Percentiles rank a stretch among this genome's conserved stretches.
phyloP scores from a whole-genome alignment of 2,113 vertebrate genomes.

The Aegithalos caudatus region DNA sequence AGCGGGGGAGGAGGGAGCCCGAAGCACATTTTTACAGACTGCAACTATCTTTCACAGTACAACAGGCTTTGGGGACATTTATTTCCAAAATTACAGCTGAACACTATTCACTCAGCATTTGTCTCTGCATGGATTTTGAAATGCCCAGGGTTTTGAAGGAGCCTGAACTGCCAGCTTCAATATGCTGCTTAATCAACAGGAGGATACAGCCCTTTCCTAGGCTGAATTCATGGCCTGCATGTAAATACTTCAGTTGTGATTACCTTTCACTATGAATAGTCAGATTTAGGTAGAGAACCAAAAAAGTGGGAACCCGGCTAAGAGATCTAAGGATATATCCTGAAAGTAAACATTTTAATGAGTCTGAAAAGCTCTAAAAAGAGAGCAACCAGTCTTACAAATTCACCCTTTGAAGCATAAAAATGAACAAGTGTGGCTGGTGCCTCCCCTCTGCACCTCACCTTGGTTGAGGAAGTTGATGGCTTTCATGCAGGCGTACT shows the following conservation, averaged over 20 bases:
- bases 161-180: neutral
- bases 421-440: neutral
- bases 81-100: slow-evolving; percentile 37
- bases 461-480: slow-evolving; percentile 99
- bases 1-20: slow-evolving; percentile 11
- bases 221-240: neutral
- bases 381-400: neutral
- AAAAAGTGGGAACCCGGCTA: neutral
- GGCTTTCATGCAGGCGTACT: slow-evolving; percentile 98
- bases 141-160: neutral
- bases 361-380: neutral
- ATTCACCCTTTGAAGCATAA: neutral
- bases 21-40: neutral
- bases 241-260: rapidly evolving
- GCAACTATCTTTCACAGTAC: neutral
- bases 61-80: neutral
- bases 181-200: neutral
- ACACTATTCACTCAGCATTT: neutral
- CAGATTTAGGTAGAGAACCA: neutral
- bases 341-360: neutral
- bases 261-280: neutral
- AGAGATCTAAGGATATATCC: neutral
- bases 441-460: slow-evolving; percentile 26
- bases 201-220: neutral
- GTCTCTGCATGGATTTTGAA: neutral